Base-by-base conservation (phyloP, 2,113 vertebrate genomes). In the Gymnocephalus cernua region DNA sequence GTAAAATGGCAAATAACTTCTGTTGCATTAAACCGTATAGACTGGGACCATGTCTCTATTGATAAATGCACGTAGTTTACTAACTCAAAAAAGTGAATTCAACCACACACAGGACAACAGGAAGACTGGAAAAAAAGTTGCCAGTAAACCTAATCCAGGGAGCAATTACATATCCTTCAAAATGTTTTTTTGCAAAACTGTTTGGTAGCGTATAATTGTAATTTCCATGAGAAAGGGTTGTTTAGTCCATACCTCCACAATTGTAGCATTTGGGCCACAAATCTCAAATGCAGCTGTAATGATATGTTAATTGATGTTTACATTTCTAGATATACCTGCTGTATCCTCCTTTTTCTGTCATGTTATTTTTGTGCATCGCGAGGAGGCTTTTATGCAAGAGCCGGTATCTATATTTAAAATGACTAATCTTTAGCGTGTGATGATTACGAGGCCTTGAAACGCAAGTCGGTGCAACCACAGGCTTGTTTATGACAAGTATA, bases 341-440 rank as follows among this genome's bases (percentile, higher is more conserved):
- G 29, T 54, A 62, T 77, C 51, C 71, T 58, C 16, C 77, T 73
- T 12, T 53, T 59, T 51, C 74, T 72, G 35, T 77, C 16, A 18
- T 57, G 79, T 47, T 51, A 21, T 71, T 77, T 83, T 69, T 51
- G 50, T 66, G 56, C 84, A 73, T 66, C 44, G 23, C 23, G 54
- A 74, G 47, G 45, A 73, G 79, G 21, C 63, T 63, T 86, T 68
- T 48, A 32, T 56, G 57, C 64, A 44, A 69, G 32, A 86, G 73
- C 71, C 51, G 21, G 62, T 77, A 83, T 89, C 86, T 88, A 56
- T 90, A 88, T 93, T 94, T 92, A 83, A 89, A 89, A 86, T 77
- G 82, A 93, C 92, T 90, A 86, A 93, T 93, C 86, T 91, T 21
- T 23, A 83, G 77, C 87, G 71, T 79, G 80, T 56, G 77, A 80